Base-by-base conservation (phyloP, 1,140 invertebrate genomes). In the Drosophila sproati region DNA sequence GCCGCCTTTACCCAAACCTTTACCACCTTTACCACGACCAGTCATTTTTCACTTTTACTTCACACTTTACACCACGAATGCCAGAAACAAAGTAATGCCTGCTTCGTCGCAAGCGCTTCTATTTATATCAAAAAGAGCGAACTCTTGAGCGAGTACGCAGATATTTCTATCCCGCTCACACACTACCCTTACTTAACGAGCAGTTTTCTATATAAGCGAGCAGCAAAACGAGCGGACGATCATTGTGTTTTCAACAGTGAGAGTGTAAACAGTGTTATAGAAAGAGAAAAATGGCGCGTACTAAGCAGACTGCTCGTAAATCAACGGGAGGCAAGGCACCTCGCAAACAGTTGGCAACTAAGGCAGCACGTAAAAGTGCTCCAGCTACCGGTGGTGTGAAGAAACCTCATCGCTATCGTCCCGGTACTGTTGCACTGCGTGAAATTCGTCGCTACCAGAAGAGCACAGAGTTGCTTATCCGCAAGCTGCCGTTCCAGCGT, bases 401-500 rank as follows among this genome's bases (percentile, higher is more conserved):
- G 93, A 97, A 97, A 88, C 96, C 95, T 2, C 95, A 96, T 94
- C 94, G 95, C 93, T 96, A 95, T 90, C 94, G 94, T 93, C 97
- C 96, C 2, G 97, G 97, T 86, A 97, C 97, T 41, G 77, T 95
- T 3, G 94, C 95, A 85, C 93, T 96, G 37, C 93, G 96, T 93
- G 97, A 98, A 94, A 98, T 98, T 85, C 93, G 97, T 91, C 94
- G 94, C 94, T 96, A 96, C 77, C 95, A 96, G 74, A 96, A 96
- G 76, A 95, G 96, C 2, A 98, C 97, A 34, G 97, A 98, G 98
- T 92, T 20, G 20, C 20, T 20, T 20, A 20, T 20, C 20, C 94
- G 97, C 54, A 98, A 98, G 93, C 93, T 98, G 79, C 97, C 97
- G 0, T 98, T 98, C 93, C 97, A 98, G 91, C 94, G 97, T 80